These are phyloP conservation scores for Cheilosia vernalis DNA, from an alignment of 2,888 invertebrate genomes.

Conservation along the genomic window DNA sequence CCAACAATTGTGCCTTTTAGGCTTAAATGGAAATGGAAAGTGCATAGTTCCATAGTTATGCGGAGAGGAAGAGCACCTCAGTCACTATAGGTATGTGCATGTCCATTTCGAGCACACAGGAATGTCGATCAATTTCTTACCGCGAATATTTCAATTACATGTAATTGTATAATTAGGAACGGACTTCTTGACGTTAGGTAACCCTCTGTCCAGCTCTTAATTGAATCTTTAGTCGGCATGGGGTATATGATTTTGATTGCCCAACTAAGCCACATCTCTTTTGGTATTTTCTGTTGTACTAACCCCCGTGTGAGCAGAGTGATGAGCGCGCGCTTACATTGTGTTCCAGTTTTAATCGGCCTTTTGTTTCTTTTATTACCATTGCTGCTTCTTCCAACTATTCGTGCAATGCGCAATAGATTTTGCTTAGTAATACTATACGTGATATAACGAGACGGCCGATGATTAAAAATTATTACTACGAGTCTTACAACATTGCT, in stretches of 20 bases:
- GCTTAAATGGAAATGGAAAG: constrained; percentile 47
- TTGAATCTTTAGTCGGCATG: constrained; percentile 23
- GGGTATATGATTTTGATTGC: not conserved
- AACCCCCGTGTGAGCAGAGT: not conserved
- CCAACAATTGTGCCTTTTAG: constrained; percentile 18
- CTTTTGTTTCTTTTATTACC: constrained; percentile 8
- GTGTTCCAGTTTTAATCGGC: constrained; percentile 18
- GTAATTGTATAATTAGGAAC: constrained; percentile 10
- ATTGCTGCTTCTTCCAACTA: not conserved
- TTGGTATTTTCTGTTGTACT: not conserved
- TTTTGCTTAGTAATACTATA: not conserved
- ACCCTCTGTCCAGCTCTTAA: constrained; percentile 21
- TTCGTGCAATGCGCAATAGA: constrained; percentile 5
- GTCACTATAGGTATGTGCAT: not conserved
- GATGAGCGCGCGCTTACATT: not conserved
- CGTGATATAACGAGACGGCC: constrained; percentile 25
- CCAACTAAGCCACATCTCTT: too few species aligned
- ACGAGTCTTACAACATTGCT: constrained; percentile 8
- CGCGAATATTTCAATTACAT: constrained; percentile 1
- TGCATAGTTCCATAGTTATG: constrained; percentile 11
- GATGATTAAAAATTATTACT: constrained; percentile 4
- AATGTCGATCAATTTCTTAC: not conserved
- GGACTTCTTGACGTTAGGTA: constrained; percentile 11
- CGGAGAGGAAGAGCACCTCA: constrained; percentile 25
- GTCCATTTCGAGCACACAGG: not conserved